Evolutionary conservation across 2,113 vertebrate genomes (phyloP).

Genomic region (Perca flavescens): DNA sequence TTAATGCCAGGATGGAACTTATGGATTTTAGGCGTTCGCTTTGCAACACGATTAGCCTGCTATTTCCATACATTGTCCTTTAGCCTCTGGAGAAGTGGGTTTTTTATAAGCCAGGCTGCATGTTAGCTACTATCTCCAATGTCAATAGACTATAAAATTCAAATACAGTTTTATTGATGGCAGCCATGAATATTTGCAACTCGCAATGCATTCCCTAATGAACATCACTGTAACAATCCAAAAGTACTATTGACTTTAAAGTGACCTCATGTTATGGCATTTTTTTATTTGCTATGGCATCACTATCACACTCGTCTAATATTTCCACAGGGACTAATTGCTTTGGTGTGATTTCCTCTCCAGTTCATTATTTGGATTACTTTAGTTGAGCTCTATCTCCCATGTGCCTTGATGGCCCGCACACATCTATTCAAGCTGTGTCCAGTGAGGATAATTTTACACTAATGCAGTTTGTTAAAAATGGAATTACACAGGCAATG

Average conservation of each 20-base stretch:
- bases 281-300: slow-evolving; percentile 58
- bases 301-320: slow-evolving; percentile 39
- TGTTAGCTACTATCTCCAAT: slow-evolving; percentile 15
- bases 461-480: slow-evolving; percentile 50
- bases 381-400: slow-evolving; percentile 41
- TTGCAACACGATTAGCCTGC: slow-evolving; percentile 54
- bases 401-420: slow-evolving; percentile 21
- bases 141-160: slow-evolving; percentile 30
- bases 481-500: slow-evolving; percentile 49
- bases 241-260: slow-evolving; percentile 30
- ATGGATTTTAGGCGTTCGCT: slow-evolving; percentile 67
- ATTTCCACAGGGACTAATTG: slow-evolving; percentile 59
- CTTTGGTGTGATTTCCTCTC: slow-evolving; percentile 55
- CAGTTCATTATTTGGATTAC: slow-evolving; percentile 48
- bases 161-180: slow-evolving; percentile 34
- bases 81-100: slow-evolving; percentile 40
- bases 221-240: slow-evolving; percentile 33
- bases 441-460: slow-evolving; percentile 57
- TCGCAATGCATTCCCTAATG: slow-evolving; percentile 19
- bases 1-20: slow-evolving; percentile 62
- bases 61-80: slow-evolving; percentile 70
- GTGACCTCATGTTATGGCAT: slow-evolving; percentile 37
- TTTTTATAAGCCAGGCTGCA: slow-evolving; percentile 36
- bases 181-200: slow-evolving; percentile 8
- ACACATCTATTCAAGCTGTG: slow-evolving; percentile 39